Conservation (phyloP, 2,888 invertebrate genomes). For the Diarsia rubi region DNA sequence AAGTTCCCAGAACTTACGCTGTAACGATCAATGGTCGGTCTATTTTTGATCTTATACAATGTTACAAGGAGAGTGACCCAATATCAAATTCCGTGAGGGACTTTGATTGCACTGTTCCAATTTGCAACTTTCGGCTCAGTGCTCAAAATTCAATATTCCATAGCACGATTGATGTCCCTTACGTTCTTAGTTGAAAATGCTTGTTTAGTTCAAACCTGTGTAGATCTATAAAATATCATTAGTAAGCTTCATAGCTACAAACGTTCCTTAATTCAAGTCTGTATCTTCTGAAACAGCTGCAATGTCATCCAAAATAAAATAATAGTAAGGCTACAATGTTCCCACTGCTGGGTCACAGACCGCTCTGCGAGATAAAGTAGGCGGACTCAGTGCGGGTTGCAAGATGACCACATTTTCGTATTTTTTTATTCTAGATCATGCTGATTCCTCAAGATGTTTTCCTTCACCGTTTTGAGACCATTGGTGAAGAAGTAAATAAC, state of each 20-base stretch:
- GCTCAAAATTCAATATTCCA: neutral
- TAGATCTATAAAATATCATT: neutral
- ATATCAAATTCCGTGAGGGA: neutral
- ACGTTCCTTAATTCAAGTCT: neutral
- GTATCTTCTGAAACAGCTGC: neutral
- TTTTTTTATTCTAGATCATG: neutral
- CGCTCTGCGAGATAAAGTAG: neutral
- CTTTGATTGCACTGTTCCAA: neutral
- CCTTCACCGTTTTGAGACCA: neutral
- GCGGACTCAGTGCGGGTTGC: neutral
- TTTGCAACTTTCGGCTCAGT: neutral
- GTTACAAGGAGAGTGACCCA: neutral
- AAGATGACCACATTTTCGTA: neutral
- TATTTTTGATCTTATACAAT: slow-evolving; percentile 7
- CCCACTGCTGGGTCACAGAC: neutral
- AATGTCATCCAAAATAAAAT: neutral
- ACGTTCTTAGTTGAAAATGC: neutral
- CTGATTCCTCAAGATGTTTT: neutral
- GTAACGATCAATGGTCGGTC: neutral
- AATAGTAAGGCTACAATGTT: neutral
- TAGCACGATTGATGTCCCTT: neutral
- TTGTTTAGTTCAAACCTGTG: neutral
- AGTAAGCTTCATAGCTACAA: neutral
- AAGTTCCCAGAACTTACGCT: neutral
- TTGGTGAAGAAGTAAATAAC: neutral